Evolutionary conservation across 1,140 invertebrate genomes (phyloP).

Genomic region (Drosophila rufa): DNA sequence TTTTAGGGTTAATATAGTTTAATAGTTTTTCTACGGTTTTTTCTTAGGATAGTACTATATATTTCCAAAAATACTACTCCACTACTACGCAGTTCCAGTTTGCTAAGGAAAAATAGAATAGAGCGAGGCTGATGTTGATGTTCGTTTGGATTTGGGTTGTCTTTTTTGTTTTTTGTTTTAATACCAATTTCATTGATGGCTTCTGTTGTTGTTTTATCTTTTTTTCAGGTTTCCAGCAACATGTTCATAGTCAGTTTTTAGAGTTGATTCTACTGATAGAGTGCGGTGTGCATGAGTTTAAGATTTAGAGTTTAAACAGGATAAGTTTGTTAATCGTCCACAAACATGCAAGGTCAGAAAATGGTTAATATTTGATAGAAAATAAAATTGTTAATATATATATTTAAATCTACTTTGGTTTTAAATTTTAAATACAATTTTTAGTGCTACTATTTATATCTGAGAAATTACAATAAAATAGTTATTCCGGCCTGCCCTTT

Average conservation of each 20-base stretch:
- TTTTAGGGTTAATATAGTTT: conserved; percentile 6
- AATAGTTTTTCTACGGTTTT: conserved; percentile 56
- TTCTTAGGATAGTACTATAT: conserved; percentile 42
- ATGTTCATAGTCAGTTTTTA: conserved; percentile 84
- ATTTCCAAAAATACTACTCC: conserved; percentile 64
- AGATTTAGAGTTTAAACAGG: conserved; percentile 26
- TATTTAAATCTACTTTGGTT: neutral
- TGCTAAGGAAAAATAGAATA: conserved; percentile 69
- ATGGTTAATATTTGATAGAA: neutral
- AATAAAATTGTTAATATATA: neutral
- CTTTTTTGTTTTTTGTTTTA: conserved; percentile 37
- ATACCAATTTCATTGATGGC: conserved; percentile 74
- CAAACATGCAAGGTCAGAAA: conserved; percentile 31
- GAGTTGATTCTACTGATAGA: conserved; percentile 58
- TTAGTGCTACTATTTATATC: neutral
- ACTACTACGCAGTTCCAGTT: conserved; percentile 76
- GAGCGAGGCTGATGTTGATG: conserved; percentile 72
- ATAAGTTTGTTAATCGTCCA: conserved; percentile 23
- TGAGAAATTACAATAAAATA: conserved; percentile 5
- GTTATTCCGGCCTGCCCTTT: conserved; percentile 5
- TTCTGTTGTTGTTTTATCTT: conserved; percentile 18
- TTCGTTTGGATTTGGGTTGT: conserved; percentile 33
- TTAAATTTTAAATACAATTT: neutral
- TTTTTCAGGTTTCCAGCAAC: conserved; percentile 69
- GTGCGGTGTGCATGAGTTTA: conserved; percentile 28